Conservation (phyloP, 2,113 vertebrate species). For the Boulengeromyrus knoepffleri region DNA sequence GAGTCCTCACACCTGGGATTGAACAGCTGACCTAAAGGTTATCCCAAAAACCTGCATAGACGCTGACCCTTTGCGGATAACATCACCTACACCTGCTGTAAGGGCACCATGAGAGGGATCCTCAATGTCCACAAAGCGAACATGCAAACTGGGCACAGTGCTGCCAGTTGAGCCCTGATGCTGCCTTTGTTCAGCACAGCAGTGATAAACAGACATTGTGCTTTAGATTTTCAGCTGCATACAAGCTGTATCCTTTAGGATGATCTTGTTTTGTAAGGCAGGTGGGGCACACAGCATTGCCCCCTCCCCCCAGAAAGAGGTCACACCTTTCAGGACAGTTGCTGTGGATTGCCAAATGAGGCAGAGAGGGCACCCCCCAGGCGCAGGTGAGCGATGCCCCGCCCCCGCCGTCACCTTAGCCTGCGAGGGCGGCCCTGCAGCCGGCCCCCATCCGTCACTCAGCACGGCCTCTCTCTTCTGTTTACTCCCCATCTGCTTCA, state of each 20-base stretch:
- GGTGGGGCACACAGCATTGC: not conserved
- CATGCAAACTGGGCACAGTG: not conserved
- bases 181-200: not conserved
- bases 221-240: not conserved
- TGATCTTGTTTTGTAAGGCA: not conserved
- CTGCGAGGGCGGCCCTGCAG: constrained; percentile 48
- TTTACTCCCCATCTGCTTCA: constrained; percentile 71
- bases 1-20: not conserved
- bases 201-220: not conserved
- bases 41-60: not conserved
- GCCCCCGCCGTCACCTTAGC: constrained; percentile 55
- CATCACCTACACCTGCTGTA: not conserved
- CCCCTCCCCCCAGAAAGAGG: not conserved
- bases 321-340: not conserved
- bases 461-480: constrained; percentile 58
- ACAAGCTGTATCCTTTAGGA: not conserved
- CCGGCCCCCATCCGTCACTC: constrained; percentile 64
- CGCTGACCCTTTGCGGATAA: too few relatives aligned
- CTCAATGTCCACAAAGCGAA: not conserved
- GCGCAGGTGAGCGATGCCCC: constrained; percentile 17
- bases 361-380: constrained; percentile 25
- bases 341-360: not conserved
- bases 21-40: not conserved
- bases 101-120: not conserved
- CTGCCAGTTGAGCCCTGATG: not conserved